A percentile compares a stretch with the other conserved stretches of the same genome.
Evolutionary conservation across 1,140 invertebrate species (phyloP).

Genomic region (Penaeus vannamei): DNA sequence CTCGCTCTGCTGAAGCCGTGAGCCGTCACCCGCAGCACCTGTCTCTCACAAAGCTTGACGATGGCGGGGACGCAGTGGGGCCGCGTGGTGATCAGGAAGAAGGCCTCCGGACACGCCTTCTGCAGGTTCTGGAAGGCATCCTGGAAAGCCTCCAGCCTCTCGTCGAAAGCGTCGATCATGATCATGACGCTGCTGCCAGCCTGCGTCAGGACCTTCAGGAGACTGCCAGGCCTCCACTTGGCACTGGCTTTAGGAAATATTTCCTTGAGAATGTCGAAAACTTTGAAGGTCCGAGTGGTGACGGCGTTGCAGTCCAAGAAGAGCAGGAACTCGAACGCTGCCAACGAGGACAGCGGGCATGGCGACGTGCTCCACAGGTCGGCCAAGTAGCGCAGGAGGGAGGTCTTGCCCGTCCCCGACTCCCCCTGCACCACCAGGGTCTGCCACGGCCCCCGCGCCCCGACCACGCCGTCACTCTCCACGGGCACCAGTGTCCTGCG

Average conservation of each 20-base stretch:
- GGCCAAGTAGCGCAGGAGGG: slow-evolving; percentile 4
- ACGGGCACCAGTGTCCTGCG: too few species aligned
- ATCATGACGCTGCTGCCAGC: slow-evolving; percentile 17
- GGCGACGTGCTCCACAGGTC: neutral
- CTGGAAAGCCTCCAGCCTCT: slow-evolving; percentile 24
- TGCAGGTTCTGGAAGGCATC: slow-evolving; percentile 19
- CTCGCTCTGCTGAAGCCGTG: slow-evolving; percentile 24
- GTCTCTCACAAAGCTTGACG: neutral
- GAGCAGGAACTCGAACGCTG: neutral
- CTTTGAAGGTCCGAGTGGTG: neutral
- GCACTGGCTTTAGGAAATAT: neutral
- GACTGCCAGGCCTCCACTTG: neutral
- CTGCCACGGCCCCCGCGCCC: neutral
- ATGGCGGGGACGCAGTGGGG: slow-evolving; percentile 31
- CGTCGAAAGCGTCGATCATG: slow-evolving; percentile 40
- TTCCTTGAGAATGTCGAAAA: slow-evolving; percentile 19
- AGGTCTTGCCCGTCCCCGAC: slow-evolving; percentile 13
- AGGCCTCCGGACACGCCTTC: neutral
- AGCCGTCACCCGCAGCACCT: neutral
- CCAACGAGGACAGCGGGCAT: neutral
- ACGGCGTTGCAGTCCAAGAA: slow-evolving; percentile 20
- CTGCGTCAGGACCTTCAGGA: neutral
- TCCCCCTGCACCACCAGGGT: slow-evolving; percentile 11
- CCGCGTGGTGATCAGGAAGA: slow-evolving; percentile 31
- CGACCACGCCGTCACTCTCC: neutral